Evolutionary conservation across 1,140 invertebrate genomes (phyloP).

Genomic region (Oryzaephilus surinamensis): DNA sequence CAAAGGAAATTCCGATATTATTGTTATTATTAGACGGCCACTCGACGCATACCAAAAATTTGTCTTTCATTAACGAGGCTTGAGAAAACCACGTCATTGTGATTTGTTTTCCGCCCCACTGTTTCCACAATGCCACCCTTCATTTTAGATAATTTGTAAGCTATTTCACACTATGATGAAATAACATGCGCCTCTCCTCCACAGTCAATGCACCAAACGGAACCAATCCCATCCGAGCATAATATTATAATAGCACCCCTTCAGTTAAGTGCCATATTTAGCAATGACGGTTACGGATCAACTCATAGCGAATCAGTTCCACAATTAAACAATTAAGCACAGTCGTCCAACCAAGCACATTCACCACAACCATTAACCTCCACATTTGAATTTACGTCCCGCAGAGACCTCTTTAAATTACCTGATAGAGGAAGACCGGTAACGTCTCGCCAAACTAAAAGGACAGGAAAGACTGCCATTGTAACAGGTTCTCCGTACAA

Average conservation of each 20-base stretch:
- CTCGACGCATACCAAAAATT: slow-evolving; percentile 22
- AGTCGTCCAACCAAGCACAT: neutral
- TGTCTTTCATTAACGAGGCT: slow-evolving; percentile 22
- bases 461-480: slow-evolving; percentile 27
- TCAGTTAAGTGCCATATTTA: slow-evolving; percentile 32
- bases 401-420: neutral
- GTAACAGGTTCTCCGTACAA: slow-evolving; percentile 27
- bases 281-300: neutral
- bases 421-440: neutral
- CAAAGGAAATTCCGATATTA: too few relatives aligned
- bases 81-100: slow-evolving; percentile 22
- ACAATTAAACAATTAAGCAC: neutral
- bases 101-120: slow-evolving; percentile 30
- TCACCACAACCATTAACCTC: neutral
- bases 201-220: slow-evolving; percentile 15
- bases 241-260: slow-evolving; percentile 32
- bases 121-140: slow-evolving; percentile 34
- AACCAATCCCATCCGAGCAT: slow-evolving; percentile 27
- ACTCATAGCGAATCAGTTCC: neutral
- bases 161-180: too few relatives aligned
- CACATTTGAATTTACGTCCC: neutral
- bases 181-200: slow-evolving; percentile 26
- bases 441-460: neutral
- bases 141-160: too few relatives aligned
- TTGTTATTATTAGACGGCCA: too few relatives aligned